phyloP scores from a whole-genome alignment of 2,888 invertebrate species.

The Chloroclysta siterata region DNA sequence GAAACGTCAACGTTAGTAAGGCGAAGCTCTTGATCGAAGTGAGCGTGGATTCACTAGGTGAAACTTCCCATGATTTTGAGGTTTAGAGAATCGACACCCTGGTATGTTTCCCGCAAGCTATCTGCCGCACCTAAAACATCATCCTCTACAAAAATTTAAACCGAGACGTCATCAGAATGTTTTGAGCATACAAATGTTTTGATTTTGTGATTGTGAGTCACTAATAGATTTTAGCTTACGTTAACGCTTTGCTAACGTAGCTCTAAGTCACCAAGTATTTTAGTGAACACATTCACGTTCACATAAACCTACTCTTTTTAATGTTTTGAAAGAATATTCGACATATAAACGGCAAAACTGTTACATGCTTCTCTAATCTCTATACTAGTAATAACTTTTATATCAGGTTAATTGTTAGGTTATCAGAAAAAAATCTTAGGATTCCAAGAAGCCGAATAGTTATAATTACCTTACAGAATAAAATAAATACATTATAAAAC shows the following conservation, averaged over 20 bases:
- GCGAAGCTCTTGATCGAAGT: too few species aligned
- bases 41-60: too few species aligned
- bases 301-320: constrained; percentile 28
- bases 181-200: constrained; percentile 36
- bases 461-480: too few species aligned
- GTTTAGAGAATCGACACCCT: too few species aligned
- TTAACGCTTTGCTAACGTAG: constrained; percentile 34
- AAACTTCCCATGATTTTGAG: too few species aligned
- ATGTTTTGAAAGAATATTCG: constrained; percentile 37
- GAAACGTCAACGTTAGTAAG: too few species aligned
- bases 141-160: constrained; percentile 40
- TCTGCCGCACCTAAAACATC: constrained; percentile 58
- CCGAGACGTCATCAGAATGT: constrained; percentile 30
- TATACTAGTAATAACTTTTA: too few species aligned
- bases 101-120: constrained; percentile 32
- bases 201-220: constrained; percentile 39
- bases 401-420: background rate
- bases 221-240: constrained; percentile 30
- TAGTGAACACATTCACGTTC: constrained; percentile 26
- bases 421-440: too few species aligned
- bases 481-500: too few species aligned
- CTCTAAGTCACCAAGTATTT: constrained; percentile 32
- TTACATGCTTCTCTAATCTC: constrained; percentile 2
- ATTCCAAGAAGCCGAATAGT: too few species aligned
- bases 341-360: constrained; percentile 4